Base-by-base conservation (phyloP, 2,113 vertebrate genomes). In the Crotalus horridus region DNA sequence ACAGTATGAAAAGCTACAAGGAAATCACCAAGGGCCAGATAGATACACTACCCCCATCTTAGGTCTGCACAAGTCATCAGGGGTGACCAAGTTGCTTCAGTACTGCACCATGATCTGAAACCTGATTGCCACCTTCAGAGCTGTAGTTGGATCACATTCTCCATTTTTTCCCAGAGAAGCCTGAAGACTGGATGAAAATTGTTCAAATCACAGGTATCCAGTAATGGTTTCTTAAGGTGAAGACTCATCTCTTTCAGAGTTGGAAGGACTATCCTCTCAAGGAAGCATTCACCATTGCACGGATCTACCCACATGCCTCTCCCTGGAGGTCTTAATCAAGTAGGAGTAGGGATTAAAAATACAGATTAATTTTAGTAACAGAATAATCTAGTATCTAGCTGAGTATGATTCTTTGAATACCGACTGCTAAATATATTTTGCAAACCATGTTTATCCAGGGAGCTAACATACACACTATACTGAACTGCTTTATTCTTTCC, bases 381-480 rank as follows among this genome's bases (percentile, higher is more conserved):
- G 7, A 81, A 7, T 39, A 81, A 43, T 21, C 74, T 81, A 9
- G n/a, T 81, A 43, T 81, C 74, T 81, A 81, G n/a, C 17, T 21
- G 17, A 43, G 6, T 81, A 9, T 81, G 74, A 9, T 81, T 39
- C 74, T 21, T 17, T 81, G 33, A 81, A 81, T 43, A 69, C 12
- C 9, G 3, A 39, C 2, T 39, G n/a, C 15, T n/a, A 81, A 20
- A 9, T 90, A 94, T 87, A 93, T 96, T 95, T 96, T 95, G 95
- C 94, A 95, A 95, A 96, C 91, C 94, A 93, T 96, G 96, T 96
- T 93, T 97, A 97, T 93, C 96, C 96, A 94, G 89, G 85, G 94
- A 95, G 88, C 92, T 94, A 48, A 95, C 86, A 91, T 74, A 51
- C 43, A 94, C 11, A 96, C 93, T 91, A 92, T 89, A 61, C 95